These are phyloP conservation scores for Xestia xanthographa DNA, from an alignment of 2,888 invertebrate species.

Conservation along the genomic window DNA sequence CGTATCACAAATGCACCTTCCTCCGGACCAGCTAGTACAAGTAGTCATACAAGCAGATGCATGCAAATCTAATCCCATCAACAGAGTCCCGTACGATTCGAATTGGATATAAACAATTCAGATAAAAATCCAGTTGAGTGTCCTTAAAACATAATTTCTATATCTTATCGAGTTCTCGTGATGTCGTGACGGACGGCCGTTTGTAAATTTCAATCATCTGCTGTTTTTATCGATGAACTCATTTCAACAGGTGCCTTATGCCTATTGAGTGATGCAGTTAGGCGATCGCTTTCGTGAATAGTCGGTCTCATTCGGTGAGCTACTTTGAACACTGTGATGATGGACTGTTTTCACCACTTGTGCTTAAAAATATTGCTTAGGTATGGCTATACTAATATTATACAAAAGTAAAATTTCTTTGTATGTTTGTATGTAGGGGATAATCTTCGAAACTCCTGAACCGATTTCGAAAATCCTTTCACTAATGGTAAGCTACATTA, in stretches of 20 bases:
- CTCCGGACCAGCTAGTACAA: too few relatives aligned
- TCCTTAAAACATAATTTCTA: constrained; percentile 62
- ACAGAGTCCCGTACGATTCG: constrained; percentile 9
- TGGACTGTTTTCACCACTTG: neutral
- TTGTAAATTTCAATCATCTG: constrained; percentile 59
- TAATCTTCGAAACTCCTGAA: too few relatives aligned
- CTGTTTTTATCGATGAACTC: constrained; percentile 71
- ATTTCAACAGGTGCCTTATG: constrained; percentile 58
- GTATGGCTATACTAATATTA: too few relatives aligned
- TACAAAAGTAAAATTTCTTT: too few relatives aligned
- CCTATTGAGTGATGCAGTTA: constrained; percentile 39
- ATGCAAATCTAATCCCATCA: neutral
- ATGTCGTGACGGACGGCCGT: constrained; percentile 66
- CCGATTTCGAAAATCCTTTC: too few relatives aligned
- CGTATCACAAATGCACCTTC: too few relatives aligned
- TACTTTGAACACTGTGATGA: constrained; percentile 7
- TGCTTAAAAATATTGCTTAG: neutral
- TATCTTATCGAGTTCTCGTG: constrained; percentile 70
- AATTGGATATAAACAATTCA: constrained; percentile 23
- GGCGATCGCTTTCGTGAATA: constrained; percentile 36
- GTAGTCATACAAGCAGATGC: neutral
- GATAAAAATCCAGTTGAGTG: constrained; percentile 31
- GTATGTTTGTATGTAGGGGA: too few relatives aligned
- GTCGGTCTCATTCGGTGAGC: constrained; percentile 9
- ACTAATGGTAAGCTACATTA: too few relatives aligned